phyloP scores from a whole-genome alignment of 92 coral and sea anemone genomes.

The Zoanthus gigantus region DNA sequence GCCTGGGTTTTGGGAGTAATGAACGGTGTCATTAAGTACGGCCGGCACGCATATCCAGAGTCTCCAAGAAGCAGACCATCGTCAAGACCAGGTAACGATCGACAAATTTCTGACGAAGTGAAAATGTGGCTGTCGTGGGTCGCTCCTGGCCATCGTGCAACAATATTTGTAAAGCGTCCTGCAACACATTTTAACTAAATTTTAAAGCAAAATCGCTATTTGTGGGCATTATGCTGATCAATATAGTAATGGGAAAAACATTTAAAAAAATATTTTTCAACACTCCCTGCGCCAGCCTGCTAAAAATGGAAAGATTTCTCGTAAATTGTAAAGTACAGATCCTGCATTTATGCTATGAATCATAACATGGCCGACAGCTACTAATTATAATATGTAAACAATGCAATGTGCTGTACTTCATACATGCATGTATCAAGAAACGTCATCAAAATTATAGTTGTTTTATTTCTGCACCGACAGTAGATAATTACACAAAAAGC shows the following conservation, averaged over 20 bases:
- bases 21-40: slow-evolving; percentile 53
- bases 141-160: slow-evolving; percentile 58
- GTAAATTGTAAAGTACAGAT: slow-evolving; percentile 5
- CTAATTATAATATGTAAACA: slow-evolving; percentile 1
- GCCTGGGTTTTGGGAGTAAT: slow-evolving; percentile 17
- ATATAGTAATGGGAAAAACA: not conserved
- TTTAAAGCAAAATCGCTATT: not conserved
- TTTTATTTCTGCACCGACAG: not conserved
- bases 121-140: slow-evolving; percentile 56
- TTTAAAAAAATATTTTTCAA: not conserved
- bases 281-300: slow-evolving; percentile 7
- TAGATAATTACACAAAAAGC: not conserved
- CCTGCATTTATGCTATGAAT: slow-evolving; percentile 6
- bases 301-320: not conserved
- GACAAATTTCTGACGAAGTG: slow-evolving; percentile 18
- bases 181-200: not conserved
- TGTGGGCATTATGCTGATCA: not conserved
- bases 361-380: slow-evolving; percentile 9
- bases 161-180: slow-evolving; percentile 56
- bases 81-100: slow-evolving; percentile 11
- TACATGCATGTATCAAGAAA: slow-evolving; percentile 10
- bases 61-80: slow-evolving; percentile 58
- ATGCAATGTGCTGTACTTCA: slow-evolving; percentile 2
- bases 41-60: slow-evolving; percentile 41
- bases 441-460: not conserved